Conservation (phyloP, 2,888 invertebrate species). For the Lacanobia wlatinum region DNA sequence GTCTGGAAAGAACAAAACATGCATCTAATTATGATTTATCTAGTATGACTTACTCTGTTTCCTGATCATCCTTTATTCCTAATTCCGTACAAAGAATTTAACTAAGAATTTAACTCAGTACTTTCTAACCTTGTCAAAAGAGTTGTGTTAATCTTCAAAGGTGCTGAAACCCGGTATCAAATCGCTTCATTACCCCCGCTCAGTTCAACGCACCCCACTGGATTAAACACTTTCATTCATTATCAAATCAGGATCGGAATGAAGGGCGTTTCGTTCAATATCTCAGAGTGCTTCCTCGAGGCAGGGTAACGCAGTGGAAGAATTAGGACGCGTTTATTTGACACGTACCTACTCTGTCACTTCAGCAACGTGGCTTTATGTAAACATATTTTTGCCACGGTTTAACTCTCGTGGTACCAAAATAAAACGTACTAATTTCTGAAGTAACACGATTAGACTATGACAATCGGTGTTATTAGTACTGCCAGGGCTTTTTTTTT, state of each 20-base stretch:
- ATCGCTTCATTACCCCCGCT: slow-evolving; percentile 35
- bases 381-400: too few relatives aligned
- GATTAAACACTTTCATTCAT: slow-evolving; percentile 51
- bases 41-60: not conserved
- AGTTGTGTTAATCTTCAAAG: slow-evolving; percentile 5
- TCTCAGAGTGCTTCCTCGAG: slow-evolving; percentile 30
- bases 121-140: not conserved
- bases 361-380: not conserved
- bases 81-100: not conserved
- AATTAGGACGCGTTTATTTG: slow-evolving; percentile 33
- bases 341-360: not conserved
- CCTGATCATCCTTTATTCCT: not conserved
- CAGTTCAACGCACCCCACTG: slow-evolving; percentile 39
- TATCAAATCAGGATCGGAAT: slow-evolving; percentile 49
- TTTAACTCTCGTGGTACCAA: too few relatives aligned
- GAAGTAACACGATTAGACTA: too few relatives aligned
- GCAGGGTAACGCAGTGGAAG: slow-evolving; percentile 47
- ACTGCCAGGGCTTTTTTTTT: too few relatives aligned
- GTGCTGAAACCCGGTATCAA: slow-evolving; percentile 1
- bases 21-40: not conserved
- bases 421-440: too few relatives aligned
- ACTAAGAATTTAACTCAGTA: not conserved
- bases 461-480: too few relatives aligned
- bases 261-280: slow-evolving; percentile 39
- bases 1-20: not conserved